Evolutionary conservation across 2,888 invertebrate genomes (phyloP).

Genomic region (Melipona beecheii): DNA sequence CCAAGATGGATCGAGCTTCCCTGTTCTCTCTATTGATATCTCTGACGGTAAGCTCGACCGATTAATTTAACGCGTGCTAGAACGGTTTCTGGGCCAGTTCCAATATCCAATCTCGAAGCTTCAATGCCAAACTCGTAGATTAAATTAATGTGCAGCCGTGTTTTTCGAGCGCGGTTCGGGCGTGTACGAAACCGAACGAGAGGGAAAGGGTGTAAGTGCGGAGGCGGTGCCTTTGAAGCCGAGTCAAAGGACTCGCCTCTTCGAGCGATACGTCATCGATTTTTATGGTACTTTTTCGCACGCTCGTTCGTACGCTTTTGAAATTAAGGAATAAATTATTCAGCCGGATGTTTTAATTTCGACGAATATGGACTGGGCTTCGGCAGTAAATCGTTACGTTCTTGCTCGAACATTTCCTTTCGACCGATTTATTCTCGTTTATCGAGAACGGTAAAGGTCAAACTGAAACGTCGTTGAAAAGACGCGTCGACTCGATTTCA

Average conservation of each 20-base stretch:
- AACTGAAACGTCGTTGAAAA: not conserved
- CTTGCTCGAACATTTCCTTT: not conserved
- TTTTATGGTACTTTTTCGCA: conserved; percentile 24
- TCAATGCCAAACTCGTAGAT: conserved; percentile 61
- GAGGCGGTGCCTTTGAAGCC: conserved; percentile 37
- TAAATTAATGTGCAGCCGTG: conserved; percentile 42
- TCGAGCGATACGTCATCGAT: conserved; percentile 30
- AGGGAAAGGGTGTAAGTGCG: conserved; percentile 21
- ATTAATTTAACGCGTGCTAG: conserved; percentile 58
- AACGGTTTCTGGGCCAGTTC: conserved; percentile 28
- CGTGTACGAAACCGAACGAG: not conserved
- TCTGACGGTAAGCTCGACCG: conserved; percentile 64
- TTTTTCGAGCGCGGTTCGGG: not conserved
- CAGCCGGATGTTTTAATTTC: conserved; percentile 4
- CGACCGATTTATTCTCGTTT: not conserved
- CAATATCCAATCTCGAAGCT: conserved; percentile 33
- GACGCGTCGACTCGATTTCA: not conserved
- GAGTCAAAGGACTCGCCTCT: conserved; percentile 30
- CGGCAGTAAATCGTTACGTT: not conserved
- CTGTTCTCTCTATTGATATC: conserved; percentile 59
- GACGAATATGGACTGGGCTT: not conserved
- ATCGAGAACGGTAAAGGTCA: not conserved
- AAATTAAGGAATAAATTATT: conserved; percentile 23
- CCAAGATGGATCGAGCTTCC: conserved; percentile 64
- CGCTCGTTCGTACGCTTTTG: conserved; percentile 15